phyloP scores from a whole-genome alignment of 1,140 invertebrate species.

The Drosophila elegans region DNA sequence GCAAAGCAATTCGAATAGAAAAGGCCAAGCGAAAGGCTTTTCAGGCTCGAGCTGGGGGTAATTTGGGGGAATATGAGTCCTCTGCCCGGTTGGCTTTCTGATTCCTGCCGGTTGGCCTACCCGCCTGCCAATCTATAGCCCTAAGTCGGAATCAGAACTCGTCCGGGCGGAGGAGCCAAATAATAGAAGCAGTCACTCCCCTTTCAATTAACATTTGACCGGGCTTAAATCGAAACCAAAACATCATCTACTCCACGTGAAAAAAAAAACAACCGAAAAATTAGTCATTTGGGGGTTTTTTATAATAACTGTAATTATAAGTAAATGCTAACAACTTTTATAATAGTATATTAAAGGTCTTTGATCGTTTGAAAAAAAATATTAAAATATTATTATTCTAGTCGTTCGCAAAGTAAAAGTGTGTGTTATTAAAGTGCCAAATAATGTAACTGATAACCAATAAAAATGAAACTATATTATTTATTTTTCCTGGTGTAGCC shows the following conservation, averaged over 20 bases:
- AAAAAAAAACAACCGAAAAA: not conserved
- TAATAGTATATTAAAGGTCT: not conserved
- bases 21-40: slow-evolving; percentile 58
- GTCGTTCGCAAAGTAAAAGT: no score
- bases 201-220: slow-evolving; percentile 74
- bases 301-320: no score
- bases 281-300: not conserved
- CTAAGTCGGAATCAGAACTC: slow-evolving; percentile 44
- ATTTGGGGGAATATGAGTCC: slow-evolving; percentile 60
- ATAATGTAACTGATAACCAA: no score
- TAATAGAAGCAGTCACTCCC: slow-evolving; percentile 42
- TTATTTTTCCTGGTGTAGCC: slow-evolving; percentile 20
- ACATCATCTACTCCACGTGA: not conserved
- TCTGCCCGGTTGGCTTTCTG: slow-evolving; percentile 44
- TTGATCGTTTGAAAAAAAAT: not conserved
- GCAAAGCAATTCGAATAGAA: slow-evolving; percentile 63
- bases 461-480: not conserved
- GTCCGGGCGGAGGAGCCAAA: slow-evolving; percentile 32
- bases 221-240: slow-evolving; percentile 38
- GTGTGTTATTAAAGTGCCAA: no score
- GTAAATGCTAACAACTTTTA: no score
- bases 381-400: no score
- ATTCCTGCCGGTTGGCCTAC: slow-evolving; percentile 39
- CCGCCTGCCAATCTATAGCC: slow-evolving; percentile 53
- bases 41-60: slow-evolving; percentile 29